A percentile compares a stretch with the other conserved stretches of the same genome.
phyloP scores from a whole-genome alignment of 1,140 invertebrate genomes.

The Centruroides vittatus region DNA sequence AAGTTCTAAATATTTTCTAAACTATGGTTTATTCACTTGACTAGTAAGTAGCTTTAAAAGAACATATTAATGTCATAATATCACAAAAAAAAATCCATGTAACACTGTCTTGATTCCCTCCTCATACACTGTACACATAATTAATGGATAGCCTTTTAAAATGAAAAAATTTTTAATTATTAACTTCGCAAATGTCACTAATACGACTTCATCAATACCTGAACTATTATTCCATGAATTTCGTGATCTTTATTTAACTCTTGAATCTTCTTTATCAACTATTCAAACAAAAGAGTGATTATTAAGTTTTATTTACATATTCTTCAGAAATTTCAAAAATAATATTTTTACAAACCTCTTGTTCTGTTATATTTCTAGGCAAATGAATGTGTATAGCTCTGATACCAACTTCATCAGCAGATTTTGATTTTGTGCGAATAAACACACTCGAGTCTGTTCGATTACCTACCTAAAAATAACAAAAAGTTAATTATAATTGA shows the following conservation, averaged over 20 bases:
- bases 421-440: constrained; percentile 91
- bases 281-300: constrained; percentile 30
- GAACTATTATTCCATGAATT: constrained; percentile 92
- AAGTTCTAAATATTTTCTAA: no score
- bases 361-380: constrained; percentile 64
- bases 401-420: constrained; percentile 82
- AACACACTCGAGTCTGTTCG: constrained; percentile 97
- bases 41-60: no score
- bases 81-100: no score
- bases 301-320: no score
- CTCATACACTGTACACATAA: no score
- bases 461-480: constrained; percentile 53
- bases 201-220: constrained; percentile 31
- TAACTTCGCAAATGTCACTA: not conserved
- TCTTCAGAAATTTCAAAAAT: no score
- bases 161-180: no score
- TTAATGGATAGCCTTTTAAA: no score
- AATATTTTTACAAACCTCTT: constrained; percentile 43
- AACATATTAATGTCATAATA: no score
- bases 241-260: constrained; percentile 65
- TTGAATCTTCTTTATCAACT: constrained; percentile 54
- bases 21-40: no score
- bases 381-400: constrained; percentile 63
- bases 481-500: no score
- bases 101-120: no score